Evolutionary conservation across 2,888 invertebrate species (phyloP).

Genomic region (Xylota segnis): DNA sequence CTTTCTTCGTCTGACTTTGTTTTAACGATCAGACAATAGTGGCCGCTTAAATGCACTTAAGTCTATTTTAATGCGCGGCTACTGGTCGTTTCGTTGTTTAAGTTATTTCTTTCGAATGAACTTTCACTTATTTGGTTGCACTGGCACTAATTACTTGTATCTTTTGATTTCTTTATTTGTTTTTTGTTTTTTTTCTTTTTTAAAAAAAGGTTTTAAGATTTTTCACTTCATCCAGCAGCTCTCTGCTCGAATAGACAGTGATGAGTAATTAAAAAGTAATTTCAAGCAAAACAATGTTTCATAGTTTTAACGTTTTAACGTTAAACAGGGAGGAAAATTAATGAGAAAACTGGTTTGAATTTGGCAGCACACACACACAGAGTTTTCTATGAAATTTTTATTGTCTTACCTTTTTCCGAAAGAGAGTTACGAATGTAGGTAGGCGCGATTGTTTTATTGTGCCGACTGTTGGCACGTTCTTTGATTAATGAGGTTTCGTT

Average conservation of each 20-base stretch:
- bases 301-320: background rate
- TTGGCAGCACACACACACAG: conserved; percentile 4
- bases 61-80: conserved; percentile 51
- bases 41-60: conserved; percentile 57
- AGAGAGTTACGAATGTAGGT: background rate
- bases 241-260: background rate
- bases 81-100: conserved; percentile 77
- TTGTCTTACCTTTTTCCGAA: conserved; percentile 3
- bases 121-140: conserved; percentile 48
- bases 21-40: conserved; percentile 36
- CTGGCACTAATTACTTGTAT: conserved; percentile 27
- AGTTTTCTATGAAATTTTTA: conserved; percentile 26
- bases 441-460: conserved; percentile 7
- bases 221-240: background rate
- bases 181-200: conserved; percentile 1
- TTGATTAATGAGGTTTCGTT: conserved; percentile 38
- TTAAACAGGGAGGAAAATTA: conserved; percentile 10
- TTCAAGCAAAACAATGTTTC: conserved; percentile 16
- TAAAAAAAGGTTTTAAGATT: background rate
- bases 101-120: conserved; percentile 40
- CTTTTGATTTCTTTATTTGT: conserved; percentile 28
- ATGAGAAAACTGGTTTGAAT: conserved; percentile 37
- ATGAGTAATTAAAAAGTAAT: conserved; percentile 33
- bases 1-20: conserved; percentile 27
- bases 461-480: conserved; percentile 35